phyloP scores from a whole-genome alignment of 2,113 vertebrate genomes.

The Pollachius pollachius region DNA sequence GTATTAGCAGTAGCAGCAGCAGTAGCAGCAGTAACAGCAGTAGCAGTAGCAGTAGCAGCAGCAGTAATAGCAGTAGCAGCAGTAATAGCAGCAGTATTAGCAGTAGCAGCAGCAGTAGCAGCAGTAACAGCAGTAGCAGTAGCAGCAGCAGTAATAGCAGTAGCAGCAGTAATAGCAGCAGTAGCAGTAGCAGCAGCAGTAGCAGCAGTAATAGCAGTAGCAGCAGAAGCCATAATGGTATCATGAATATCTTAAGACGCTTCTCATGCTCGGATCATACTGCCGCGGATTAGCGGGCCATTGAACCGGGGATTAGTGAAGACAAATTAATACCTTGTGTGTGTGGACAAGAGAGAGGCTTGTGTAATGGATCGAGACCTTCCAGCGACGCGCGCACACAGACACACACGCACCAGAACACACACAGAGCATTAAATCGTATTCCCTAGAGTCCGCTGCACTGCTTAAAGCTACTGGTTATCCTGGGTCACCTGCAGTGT shows the following conservation, averaged over 20 bases:
- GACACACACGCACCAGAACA: not conserved
- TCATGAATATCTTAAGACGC: slow-evolving; percentile 12
- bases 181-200: too few relatives aligned
- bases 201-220: slow-evolving; percentile 2
- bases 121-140: too few relatives aligned
- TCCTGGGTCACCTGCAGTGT: too few relatives aligned
- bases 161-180: too few relatives aligned
- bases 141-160: too few relatives aligned
- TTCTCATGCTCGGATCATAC: slow-evolving; percentile 33
- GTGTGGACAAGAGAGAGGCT: slow-evolving; percentile 36
- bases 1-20: too few relatives aligned
- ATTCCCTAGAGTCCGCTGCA: slow-evolving; percentile 15
- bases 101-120: too few relatives aligned
- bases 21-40: too few relatives aligned
- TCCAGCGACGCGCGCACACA: slow-evolving; percentile 4
- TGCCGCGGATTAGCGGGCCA: slow-evolving; percentile 46
- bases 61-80: too few relatives aligned
- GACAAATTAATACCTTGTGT: slow-evolving; percentile 30
- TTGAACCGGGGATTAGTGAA: slow-evolving; percentile 45
- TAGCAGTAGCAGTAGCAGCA: too few relatives aligned
- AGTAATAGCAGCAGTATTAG: too few relatives aligned
- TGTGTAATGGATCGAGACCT: slow-evolving; percentile 37
- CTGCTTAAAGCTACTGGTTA: slow-evolving; percentile 31
- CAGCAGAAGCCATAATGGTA: slow-evolving; percentile 13
- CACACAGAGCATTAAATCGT: not conserved